A percentile compares a stretch with the other conserved stretches of the same genome.
These are phyloP conservation scores for Eleutherodactylus coqui DNA, from an alignment of 2,797 vertebrate species.

Conservation along the genomic window DNA sequence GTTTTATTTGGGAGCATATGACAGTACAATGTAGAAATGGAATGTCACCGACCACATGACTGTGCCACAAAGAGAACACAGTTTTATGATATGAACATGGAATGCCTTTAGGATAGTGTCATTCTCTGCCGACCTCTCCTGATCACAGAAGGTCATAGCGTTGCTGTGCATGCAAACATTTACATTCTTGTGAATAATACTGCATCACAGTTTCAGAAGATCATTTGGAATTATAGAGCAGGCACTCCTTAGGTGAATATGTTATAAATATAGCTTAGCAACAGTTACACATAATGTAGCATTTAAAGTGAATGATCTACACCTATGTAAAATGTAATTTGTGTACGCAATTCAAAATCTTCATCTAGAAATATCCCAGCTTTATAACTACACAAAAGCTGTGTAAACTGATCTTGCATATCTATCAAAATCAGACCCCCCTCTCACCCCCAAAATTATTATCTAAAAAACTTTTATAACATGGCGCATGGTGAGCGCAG, in stretches of 20 bases:
- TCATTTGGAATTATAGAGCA: too few relatives aligned
- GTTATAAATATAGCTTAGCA: neutral
- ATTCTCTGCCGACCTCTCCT: slow-evolving; percentile 49
- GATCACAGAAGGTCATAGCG: slow-evolving; percentile 29
- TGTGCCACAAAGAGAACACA: slow-evolving; percentile 45
- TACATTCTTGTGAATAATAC: slow-evolving; percentile 5
- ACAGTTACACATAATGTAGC: neutral
- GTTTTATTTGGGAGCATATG: neutral
- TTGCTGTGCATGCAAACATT: slow-evolving; percentile 1
- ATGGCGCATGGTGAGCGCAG: too few relatives aligned
- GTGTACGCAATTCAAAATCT: neutral
- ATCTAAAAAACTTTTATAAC: too few relatives aligned
- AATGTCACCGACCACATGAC: slow-evolving; percentile 46
- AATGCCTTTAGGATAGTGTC: slow-evolving; percentile 57
- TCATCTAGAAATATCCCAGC: neutral
- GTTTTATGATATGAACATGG: slow-evolving; percentile 51
- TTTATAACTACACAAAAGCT: neutral
- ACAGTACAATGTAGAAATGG: slow-evolving; percentile 19
- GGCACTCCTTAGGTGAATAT: too few relatives aligned
- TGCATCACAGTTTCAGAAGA: neutral
- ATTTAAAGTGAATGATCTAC: neutral
- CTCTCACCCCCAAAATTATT: too few relatives aligned
- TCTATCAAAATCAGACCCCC: too few relatives aligned
- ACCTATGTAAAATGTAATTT: too few relatives aligned
- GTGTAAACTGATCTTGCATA: too few relatives aligned